These are phyloP conservation scores for Phrynocephalus versicolor DNA, from an alignment of 2,113 vertebrate genomes.

Conservation along the genomic window DNA sequence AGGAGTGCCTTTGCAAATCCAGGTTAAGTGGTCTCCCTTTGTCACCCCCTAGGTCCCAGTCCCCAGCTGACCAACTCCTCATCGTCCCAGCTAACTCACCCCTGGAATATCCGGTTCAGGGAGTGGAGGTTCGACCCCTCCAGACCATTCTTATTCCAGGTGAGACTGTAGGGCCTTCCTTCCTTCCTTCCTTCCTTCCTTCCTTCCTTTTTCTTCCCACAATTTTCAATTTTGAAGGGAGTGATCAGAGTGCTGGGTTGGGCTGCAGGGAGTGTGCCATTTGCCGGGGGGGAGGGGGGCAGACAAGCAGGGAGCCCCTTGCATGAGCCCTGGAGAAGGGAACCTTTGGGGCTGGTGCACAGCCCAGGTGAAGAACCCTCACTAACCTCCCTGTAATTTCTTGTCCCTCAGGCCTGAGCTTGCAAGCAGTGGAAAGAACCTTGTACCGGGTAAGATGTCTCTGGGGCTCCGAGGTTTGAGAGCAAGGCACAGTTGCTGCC, in stretches of 20 bases:
- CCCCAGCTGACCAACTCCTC: constrained; percentile 79
- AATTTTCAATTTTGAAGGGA: background rate
- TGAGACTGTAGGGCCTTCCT: too few relatives aligned
- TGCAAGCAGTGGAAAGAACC: constrained; percentile 69
- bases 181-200: too few relatives aligned
- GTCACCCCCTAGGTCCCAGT: constrained; percentile 70
- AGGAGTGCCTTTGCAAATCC: background rate
- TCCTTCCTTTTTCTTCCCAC: too few relatives aligned
- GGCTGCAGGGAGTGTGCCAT: background rate
- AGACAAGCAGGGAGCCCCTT: too few relatives aligned
- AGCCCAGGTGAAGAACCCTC: background rate
- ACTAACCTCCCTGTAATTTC: background rate
- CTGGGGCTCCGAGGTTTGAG: background rate
- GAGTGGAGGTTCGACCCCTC: constrained; percentile 85
- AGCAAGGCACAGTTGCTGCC: background rate
- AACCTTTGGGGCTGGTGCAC: background rate
- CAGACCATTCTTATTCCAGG: constrained; percentile 87
- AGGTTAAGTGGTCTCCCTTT: background rate
- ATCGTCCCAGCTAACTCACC: constrained; percentile 87
- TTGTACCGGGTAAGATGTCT: constrained; percentile 73
- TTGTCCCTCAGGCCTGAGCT: constrained; percentile 75
- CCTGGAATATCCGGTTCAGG: constrained; percentile 87
- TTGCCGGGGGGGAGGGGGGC: background rate
- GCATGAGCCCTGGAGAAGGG: too few relatives aligned
- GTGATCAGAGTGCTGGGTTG: background rate